Base-by-base conservation (phyloP, 2,888 invertebrate genomes). In the Dysmachus trigonus region DNA sequence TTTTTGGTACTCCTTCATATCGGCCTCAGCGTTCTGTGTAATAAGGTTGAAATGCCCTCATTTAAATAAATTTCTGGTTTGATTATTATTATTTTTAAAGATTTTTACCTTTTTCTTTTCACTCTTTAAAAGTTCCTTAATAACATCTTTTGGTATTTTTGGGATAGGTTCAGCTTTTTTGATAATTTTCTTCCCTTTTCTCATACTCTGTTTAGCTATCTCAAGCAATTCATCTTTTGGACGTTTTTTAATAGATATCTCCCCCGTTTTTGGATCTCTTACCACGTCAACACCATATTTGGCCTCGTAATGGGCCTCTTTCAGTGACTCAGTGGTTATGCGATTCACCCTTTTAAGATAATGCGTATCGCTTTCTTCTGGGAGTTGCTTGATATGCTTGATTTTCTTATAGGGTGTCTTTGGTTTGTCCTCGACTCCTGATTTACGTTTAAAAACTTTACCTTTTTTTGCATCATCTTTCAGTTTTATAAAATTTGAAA, bases 301-400 rank as follows among this genome's bases (percentile, higher is more conserved):
- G 18, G 93, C 92, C 89, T 95, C 94, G 90, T 95, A 95, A 74
- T 93, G 92, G 0, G 94, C 93, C 90, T 95, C 95, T 71, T 93
- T 92, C 1, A 94, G 90, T n/a, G 94, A 94, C 18, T 94, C 93
- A 15, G 93, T 92, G 8, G 96, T 94, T 18, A 95, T 94, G 87
- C 93, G 93, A 89, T 94, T 94, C 41, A 96, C 94, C 85, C 96
- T 93, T 18, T 93, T 91, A 81, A 96, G 92, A 90, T 96, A 96
- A 7, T 92, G 92, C n/a, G 93, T 90, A 15, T 94, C 93, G 0
- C 93, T 93, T 92, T 97, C 96, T 0, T 94, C 94, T 0, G 94
- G 93, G 86, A 93, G 90, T 90, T 94, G 94, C 87, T 93, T 93
- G 87, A 96, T 93, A 88, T 10, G 94, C 91, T 15, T 93, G 91